Conservation (phyloP, 2,888 invertebrate genomes). For the Zaprionus lineosus region DNA sequence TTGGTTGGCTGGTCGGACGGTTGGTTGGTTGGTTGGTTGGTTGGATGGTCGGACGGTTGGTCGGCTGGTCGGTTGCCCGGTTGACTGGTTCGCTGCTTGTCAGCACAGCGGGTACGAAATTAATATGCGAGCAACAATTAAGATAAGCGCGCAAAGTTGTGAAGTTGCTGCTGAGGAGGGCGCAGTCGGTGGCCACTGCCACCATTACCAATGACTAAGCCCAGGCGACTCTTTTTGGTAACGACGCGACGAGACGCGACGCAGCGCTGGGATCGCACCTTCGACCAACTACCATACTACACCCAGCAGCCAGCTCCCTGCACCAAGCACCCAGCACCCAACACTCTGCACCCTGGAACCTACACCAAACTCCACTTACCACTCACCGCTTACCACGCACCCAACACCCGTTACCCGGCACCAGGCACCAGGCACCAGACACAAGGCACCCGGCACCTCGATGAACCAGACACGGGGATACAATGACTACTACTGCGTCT, state of each 20-base stretch:
- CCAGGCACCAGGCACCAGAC: slow-evolving; percentile 26
- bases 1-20: too few relatives aligned
- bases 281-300: too few relatives aligned
- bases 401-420: background rate
- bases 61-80: slow-evolving; percentile 7
- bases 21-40: slow-evolving; percentile 3
- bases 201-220: slow-evolving; percentile 58
- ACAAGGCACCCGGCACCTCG: slow-evolving; percentile 31
- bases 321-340: slow-evolving; percentile 26
- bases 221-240: slow-evolving; percentile 29
- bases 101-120: slow-evolving; percentile 80
- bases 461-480: slow-evolving; percentile 19
- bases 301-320: background rate
- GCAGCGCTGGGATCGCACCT: slow-evolving; percentile 25
- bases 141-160: slow-evolving; percentile 79
- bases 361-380: too few relatives aligned
- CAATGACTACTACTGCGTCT: slow-evolving; percentile 32
- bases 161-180: slow-evolving; percentile 64
- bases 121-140: slow-evolving; percentile 81
- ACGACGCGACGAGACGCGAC: slow-evolving; percentile 20
- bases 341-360: slow-evolving; percentile 19
- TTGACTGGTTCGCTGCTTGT: slow-evolving; percentile 55
- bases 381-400: background rate
- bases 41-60: slow-evolving; percentile 6
- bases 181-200: slow-evolving; percentile 69